Percentiles rank a stretch among this genome's conserved stretches.
These are phyloP conservation scores for Poecile montanus DNA, from an alignment of 2,797 vertebrate genomes.

Conservation along the genomic window DNA sequence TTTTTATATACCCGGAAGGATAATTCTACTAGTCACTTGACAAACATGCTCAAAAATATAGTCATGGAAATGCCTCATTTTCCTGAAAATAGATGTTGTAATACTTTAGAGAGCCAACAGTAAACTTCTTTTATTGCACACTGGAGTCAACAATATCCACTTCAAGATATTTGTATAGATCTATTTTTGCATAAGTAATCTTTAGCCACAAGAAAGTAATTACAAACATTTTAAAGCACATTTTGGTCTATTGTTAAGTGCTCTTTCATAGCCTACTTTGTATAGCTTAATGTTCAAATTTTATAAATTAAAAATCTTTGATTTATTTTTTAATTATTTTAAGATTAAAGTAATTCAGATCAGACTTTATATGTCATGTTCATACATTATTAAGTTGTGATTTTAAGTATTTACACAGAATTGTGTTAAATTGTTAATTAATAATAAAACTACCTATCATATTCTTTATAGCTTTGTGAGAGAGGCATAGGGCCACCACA, in stretches of 20 bases:
- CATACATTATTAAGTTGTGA: neutral
- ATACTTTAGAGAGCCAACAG: neutral
- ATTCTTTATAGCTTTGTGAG: neutral
- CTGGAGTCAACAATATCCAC: neutral
- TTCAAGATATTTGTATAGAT: neutral
- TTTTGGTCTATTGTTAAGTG: neutral
- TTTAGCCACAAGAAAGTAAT: neutral
- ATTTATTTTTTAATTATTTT: neutral
- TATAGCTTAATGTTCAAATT: neutral
- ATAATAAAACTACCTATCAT: neutral
- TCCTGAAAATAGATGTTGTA: neutral
- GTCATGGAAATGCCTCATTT: neutral
- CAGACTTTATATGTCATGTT: neutral
- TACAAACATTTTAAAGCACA: neutral
- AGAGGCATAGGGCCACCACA: rapidly evolving
- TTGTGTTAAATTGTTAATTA: neutral
- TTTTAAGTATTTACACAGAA: neutral
- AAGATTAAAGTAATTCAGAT: neutral
- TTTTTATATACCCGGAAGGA: neutral
- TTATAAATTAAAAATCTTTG: neutral
- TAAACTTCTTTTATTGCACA: neutral
- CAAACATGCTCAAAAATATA: neutral
- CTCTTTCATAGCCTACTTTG: neutral
- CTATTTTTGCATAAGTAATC: neutral
- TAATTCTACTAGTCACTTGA: neutral